Base-by-base conservation (phyloP, 2,888 invertebrate genomes). In the Cheilosia scutellata region DNA sequence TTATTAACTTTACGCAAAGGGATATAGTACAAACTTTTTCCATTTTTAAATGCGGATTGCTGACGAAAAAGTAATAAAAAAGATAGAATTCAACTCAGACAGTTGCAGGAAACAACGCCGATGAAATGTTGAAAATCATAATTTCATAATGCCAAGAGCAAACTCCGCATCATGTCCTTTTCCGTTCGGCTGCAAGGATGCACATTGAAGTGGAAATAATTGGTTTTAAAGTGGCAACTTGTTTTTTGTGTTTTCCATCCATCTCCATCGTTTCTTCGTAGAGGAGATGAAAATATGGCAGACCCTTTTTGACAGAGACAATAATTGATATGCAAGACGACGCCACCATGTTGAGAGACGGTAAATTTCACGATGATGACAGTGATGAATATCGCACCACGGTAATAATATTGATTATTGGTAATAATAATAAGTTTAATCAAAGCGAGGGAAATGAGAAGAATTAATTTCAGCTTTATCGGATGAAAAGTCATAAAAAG, bases 131-230 rank as follows among this genome's bases (percentile, higher is more conserved):
- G 79, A 84, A 84, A 75, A 79, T 74, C 79, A 84, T 84, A 75
- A 84, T 84, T 84, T 78, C 51, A 83, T 74, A 84, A 79, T 79
- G 70, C 79, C 75, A 65, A 25, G n/a, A 71, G 65, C 79, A 84
- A 79, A 75, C 79, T 70, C 62, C 11, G 57, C 40, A 42, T 70
- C 55, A 37, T 65, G 70, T 75, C 40, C 63, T 70, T 68, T 40
- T 72, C 27, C 63, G 25, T 49, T 74, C 53, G 51, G 57, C 42
- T 83, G 65, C 65, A 75, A 75, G 79, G 79, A 84, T 76, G 70
- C 65, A 79, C 84, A 76, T 71, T 80, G 42, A 80, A 80, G 84
- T 80, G 75, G 80, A 76, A 86, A 76, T 86, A 80, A 86, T 86
- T 86, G 76, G 66, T 80, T 80, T 80, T 75, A 80, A 80, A 80